Base-by-base conservation (phyloP, 2,888 invertebrate genomes). In the Orthosia gothica region DNA sequence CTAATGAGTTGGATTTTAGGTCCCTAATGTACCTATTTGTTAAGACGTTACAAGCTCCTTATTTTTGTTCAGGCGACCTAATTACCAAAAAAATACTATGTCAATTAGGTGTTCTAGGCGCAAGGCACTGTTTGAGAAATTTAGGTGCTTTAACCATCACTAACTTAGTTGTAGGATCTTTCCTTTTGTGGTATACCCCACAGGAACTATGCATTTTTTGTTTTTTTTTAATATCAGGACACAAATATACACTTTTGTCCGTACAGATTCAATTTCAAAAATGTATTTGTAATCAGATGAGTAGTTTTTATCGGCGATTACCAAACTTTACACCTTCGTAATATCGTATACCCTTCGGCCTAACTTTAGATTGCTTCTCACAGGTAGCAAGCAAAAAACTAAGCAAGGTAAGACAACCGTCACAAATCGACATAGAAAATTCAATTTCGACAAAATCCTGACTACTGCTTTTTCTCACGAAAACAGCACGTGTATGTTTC, bases 401-500 rank as follows among this genome's bases (percentile, higher is more conserved):
- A n/a, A 9, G 13, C 13, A 18, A 50, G 18, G 13, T 47, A 72
- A 45, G 45, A 15, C 16, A 26, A 61, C 18, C 16, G 15, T 75
- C 26, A 50, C 20, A 50, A 49, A 47, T 3, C 16, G n/a, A 15
- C 32, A 15, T n/a, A 23, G 23, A n/a, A 55, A 23, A 50, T 16
- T 62, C 32, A 59, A 64, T 64, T 64, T 72, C 3, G 11, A 40
- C 45, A 50, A 18, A 49, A 63, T 18, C 18, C 47, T 20, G 40
- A 13, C 16, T 18, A 13, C 20, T 32, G 40, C 13, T 49, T 47
- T 4, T 45, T 20, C 47, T 50, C 5, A 23, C 65, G 45, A 45
- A 74, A 70, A 64, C 20, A 45, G 20, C n/a, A 62, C 55, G 15
- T 40, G 61, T 84, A 59, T 87, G 67, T 79, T 79, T 71, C 57